Evolutionary conservation across 35 echinoderm and acorn worm genomes (phyloP).

Genomic region (Apostichopus californicus): DNA sequence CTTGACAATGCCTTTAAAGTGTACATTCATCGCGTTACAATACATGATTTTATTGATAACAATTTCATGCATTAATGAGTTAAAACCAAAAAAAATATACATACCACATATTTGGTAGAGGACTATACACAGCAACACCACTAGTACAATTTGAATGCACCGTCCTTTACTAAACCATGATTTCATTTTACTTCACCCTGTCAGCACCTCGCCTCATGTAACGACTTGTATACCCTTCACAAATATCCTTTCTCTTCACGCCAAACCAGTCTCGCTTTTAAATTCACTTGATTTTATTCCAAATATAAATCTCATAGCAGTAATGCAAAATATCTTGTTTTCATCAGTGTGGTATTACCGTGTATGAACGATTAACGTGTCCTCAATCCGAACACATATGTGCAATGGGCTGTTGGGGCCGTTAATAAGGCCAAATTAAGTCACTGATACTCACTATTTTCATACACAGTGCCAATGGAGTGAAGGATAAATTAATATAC

Average conservation of each 20-base stretch:
- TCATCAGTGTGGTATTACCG: neutral
- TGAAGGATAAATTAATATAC: slow-evolving; percentile 55
- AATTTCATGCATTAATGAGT: too few species aligned
- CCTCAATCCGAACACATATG: slow-evolving; percentile 31
- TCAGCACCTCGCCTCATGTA: neutral
- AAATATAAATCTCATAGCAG: slow-evolving; percentile 28
- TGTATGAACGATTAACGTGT: neutral
- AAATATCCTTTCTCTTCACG: neutral
- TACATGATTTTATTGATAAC: too few species aligned
- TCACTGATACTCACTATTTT: slow-evolving; percentile 29
- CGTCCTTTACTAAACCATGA: slow-evolving; percentile 43
- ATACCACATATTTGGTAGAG: slow-evolving; percentile 45
- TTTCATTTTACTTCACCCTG: slow-evolving; percentile 31
- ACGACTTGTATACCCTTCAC: neutral
- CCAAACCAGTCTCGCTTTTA: neutral
- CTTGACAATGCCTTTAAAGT: too few species aligned
- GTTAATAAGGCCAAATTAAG: slow-evolving; percentile 62
- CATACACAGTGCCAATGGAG: slow-evolving; percentile 34
- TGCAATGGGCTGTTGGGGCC: neutral
- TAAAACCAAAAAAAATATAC: neutral
- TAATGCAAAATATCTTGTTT: neutral
- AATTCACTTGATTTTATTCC: slow-evolving; percentile 1
- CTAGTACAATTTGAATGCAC: slow-evolving; percentile 41
- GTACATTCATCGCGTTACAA: too few species aligned
- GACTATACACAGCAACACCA: slow-evolving; percentile 27